These are phyloP conservation scores for Albula goreensis DNA, from an alignment of 2,113 vertebrate species.

Conservation along the genomic window DNA sequence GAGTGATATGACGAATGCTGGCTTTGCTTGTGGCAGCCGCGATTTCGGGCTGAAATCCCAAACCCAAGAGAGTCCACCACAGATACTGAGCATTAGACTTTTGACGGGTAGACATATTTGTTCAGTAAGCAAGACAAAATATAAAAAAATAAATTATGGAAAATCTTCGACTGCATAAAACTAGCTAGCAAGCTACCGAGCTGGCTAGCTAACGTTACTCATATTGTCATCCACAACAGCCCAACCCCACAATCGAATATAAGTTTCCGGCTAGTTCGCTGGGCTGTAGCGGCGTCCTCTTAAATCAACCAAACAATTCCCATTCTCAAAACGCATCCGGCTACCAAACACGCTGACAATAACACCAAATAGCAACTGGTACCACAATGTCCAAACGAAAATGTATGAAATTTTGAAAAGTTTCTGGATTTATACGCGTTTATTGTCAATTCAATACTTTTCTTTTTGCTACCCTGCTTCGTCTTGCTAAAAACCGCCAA, in stretches of 20 bases:
- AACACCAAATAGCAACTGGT: background rate
- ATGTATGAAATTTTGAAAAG: background rate
- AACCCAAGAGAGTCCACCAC: constrained; percentile 63
- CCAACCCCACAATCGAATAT: background rate
- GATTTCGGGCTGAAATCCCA: constrained; percentile 63
- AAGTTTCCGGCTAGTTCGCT: background rate
- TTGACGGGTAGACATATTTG: constrained; percentile 44
- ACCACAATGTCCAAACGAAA: background rate
- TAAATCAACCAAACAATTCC: background rate
- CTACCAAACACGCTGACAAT: background rate
- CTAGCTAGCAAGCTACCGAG: background rate
- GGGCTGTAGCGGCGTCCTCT: background rate
- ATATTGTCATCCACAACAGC: background rate
- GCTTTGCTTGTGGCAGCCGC: constrained; percentile 34
- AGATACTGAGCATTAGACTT: constrained; percentile 58
- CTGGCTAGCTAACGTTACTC: background rate
- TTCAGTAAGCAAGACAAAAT: background rate
- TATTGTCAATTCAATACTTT: background rate
- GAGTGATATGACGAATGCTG: constrained; percentile 53
- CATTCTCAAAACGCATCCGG: background rate
- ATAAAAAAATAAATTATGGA: background rate
- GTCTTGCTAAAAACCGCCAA: constrained; percentile 50
- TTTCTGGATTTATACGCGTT: background rate
- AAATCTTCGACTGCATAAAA: background rate
- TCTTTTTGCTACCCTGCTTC: background rate